phyloP scores from a whole-genome alignment of 2,113 vertebrate species.

The Notarius quadriscutis region DNA sequence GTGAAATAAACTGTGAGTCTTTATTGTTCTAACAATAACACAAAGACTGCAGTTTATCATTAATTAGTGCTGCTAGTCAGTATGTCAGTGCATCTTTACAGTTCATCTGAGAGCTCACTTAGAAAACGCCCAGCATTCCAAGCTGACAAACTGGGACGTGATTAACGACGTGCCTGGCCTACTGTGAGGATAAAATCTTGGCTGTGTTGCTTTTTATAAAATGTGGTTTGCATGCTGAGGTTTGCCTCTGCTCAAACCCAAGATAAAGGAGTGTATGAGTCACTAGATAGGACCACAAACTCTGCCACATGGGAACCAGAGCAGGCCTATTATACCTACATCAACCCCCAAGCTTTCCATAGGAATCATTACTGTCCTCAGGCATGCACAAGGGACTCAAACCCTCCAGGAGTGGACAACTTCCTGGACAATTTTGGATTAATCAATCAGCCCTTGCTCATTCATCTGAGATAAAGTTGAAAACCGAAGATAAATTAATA shows the following conservation, averaged over 20 bases:
- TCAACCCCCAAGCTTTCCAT: constrained; percentile 55
- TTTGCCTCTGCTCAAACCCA: constrained; percentile 59
- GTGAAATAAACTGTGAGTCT: constrained; percentile 20
- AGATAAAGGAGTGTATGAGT: constrained; percentile 61
- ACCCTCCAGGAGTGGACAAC: constrained; percentile 19
- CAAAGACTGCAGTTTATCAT: constrained; percentile 21
- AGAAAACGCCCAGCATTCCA: constrained; percentile 22
- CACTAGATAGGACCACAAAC: constrained; percentile 59
- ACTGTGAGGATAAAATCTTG: constrained; percentile 65
- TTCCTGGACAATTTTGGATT: constrained; percentile 33
- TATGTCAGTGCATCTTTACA: constrained; percentile 31
- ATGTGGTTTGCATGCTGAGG: constrained; percentile 61
- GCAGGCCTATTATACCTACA: constrained; percentile 47
- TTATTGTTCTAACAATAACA: constrained; percentile 30
- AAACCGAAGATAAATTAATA: constrained; percentile 1
- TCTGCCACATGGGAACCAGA: constrained; percentile 58
- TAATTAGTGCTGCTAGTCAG: constrained; percentile 29
- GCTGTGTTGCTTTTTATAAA: constrained; percentile 56
- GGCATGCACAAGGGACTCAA: constrained; percentile 29
- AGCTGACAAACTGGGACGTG: constrained; percentile 54
- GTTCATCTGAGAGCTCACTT: constrained; percentile 40
- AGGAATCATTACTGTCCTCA: constrained; percentile 43
- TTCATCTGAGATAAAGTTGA: constrained; percentile 31
- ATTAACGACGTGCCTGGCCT: constrained; percentile 48
- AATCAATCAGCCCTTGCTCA: constrained; percentile 37